Percentiles rank a stretch among this genome's conserved stretches.
Evolutionary conservation across 2,797 vertebrate species (phyloP).

Genomic region (Tenualosa thibaudeaui): DNA sequence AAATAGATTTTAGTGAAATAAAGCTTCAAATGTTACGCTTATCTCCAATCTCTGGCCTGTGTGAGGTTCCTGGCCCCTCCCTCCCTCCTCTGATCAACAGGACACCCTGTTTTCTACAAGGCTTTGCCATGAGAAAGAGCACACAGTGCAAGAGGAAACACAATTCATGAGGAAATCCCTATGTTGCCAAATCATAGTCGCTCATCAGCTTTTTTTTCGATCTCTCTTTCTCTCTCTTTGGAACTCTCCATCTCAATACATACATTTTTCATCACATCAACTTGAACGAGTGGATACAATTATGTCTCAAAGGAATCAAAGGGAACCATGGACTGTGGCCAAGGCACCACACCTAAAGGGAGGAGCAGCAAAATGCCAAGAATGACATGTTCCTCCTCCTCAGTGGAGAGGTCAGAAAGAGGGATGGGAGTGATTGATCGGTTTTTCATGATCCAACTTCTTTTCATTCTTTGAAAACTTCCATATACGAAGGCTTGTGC

Average conservation of each 20-base stretch:
- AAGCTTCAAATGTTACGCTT: neutral
- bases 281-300: constrained; percentile 57
- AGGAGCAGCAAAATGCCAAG: constrained; percentile 7
- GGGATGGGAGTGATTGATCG: neutral
- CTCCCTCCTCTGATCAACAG: neutral
- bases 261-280: constrained; percentile 55
- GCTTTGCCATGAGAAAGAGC: constrained; percentile 44
- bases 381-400: neutral
- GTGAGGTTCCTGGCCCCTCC: neutral
- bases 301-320: constrained; percentile 39
- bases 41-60: neutral
- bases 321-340: neutral
- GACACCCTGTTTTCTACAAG: constrained; percentile 34
- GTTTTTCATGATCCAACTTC: neutral
- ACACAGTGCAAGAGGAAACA: constrained; percentile 52
- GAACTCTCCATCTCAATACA: constrained; percentile 44
- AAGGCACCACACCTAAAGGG: constrained; percentile 26
- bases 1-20: neutral
- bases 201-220: constrained; percentile 40
- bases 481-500: neutral
- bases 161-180: constrained; percentile 48
- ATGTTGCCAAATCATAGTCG: constrained; percentile 58
- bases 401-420: neutral
- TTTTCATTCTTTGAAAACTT: neutral
- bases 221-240: constrained; percentile 18